Evolutionary conservation across 2,888 invertebrate species (phyloP).

Genomic region (Stomorhina lunata): DNA sequence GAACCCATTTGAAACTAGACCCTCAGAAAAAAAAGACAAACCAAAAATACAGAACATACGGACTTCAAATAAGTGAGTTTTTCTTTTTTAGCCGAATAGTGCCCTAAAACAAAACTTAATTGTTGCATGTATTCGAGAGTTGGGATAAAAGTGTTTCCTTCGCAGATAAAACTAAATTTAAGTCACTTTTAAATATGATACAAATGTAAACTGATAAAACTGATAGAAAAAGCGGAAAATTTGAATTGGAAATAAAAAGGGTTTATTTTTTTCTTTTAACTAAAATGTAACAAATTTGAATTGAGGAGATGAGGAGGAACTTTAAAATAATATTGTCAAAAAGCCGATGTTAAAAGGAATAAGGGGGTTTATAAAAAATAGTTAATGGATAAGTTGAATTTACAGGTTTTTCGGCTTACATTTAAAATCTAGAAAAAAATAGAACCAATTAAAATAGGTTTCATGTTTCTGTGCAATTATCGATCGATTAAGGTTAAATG

Average conservation of each 20-base stretch:
- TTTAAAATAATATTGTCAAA: no score
- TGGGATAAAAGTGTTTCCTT: constrained; percentile 13
- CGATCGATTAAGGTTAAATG: no score
- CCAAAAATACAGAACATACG: background rate
- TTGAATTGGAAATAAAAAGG: background rate
- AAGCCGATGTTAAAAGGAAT: no score
- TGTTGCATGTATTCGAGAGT: constrained; percentile 30
- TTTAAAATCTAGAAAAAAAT: no score
- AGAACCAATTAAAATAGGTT: no score
- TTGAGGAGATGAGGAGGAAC: no score
- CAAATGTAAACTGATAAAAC: constrained; percentile 38
- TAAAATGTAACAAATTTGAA: background rate
- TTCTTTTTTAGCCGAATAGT: background rate
- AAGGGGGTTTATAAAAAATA: no score
- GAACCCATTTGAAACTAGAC: background rate
- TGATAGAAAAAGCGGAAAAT: background rate
- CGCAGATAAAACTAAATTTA: constrained; percentile 51
- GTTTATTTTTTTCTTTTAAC: background rate
- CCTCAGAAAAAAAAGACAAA: background rate
- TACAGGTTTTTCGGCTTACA: no score
- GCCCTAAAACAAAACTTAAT: constrained; percentile 13
- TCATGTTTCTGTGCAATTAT: no score
- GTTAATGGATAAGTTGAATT: no score
- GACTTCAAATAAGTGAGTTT: background rate
- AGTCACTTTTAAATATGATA: constrained; percentile 43